These are phyloP conservation scores for Lethrus apterus DNA, from an alignment of 1,140 invertebrate species.

Conservation along the genomic window DNA sequence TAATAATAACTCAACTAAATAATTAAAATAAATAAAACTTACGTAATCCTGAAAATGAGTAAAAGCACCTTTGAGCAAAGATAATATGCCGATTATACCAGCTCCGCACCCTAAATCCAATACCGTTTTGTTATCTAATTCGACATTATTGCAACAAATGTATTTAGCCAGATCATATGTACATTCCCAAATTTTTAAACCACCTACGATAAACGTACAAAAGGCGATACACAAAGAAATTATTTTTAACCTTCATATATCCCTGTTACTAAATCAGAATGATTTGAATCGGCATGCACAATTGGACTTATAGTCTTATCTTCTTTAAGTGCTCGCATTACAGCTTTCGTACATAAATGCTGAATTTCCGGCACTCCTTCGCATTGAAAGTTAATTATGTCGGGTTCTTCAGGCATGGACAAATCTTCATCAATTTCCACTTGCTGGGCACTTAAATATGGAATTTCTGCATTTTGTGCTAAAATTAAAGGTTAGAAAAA, in stretches of 20 bases:
- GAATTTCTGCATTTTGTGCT: not conserved
- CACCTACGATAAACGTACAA: constrained; percentile 50
- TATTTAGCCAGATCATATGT: constrained; percentile 68
- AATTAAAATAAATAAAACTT: constrained; percentile 41
- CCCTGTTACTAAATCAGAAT: constrained; percentile 63
- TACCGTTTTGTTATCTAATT: constrained; percentile 49
- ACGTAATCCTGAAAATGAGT: constrained; percentile 91
- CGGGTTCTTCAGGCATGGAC: constrained; percentile 19
- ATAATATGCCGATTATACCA: constrained; percentile 71
- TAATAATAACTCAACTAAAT: not conserved
- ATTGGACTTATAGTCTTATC: constrained; percentile 41
- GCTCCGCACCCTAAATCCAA: constrained; percentile 83
- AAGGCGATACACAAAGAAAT: constrained; percentile 17
- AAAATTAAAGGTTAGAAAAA: constrained; percentile 1
- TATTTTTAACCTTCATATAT: constrained; percentile 60
- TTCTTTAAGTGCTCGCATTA: constrained; percentile 13
- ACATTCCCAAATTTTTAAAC: constrained; percentile 85
- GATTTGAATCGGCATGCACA: constrained; percentile 53
- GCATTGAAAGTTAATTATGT: constrained; percentile 16
- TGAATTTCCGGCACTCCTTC: constrained; percentile 23
- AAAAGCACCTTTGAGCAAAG: constrained; percentile 53
- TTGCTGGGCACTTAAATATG: constrained; percentile 16
- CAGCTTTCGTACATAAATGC: not conserved
- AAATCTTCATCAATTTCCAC: constrained; percentile 15
- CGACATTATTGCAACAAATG: constrained; percentile 43